Base-by-base conservation (phyloP, 2,888 invertebrate species). In the Oasisia sp. region DNA sequence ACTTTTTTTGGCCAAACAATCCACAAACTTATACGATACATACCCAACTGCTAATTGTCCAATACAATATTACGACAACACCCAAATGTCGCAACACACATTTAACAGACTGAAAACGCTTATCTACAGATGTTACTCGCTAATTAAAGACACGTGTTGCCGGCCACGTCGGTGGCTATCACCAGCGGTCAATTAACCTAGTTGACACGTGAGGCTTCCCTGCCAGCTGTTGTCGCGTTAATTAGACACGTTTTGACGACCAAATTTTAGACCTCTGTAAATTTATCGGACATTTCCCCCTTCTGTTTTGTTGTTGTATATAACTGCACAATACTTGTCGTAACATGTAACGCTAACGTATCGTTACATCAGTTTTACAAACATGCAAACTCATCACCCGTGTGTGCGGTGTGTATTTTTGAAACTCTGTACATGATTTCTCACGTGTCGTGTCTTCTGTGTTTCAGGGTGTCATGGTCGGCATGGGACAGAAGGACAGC, bases 401-500 rank as follows among this genome's bases (percentile, higher is more conserved):
- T 74, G n/a, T 27, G 74, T 74, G 74, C 27, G n/a, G 27, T 74
- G 74, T 74, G 7, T n/a, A n/a, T 74, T 74, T 74, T 19, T 0
- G 19, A 74, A 74, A 74, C 74, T 74, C 27, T 19, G 74, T 74
- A 74, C 74, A n/a, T 74, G 74, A 74, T 74, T 74, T 74, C 74
- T 74, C 7, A 74, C 7, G 74, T 74, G 74, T 7, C 27, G 27
- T 74, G 74, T 74, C 19, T 14, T 74, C 5, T 32, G 38, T 90
- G 50, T 91, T 19, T 11, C 97, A 97, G 95, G 97, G 97, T 95
- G 97, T 97, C 94, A 99, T 99, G 99, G 99, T 99, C 96, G 99
- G 99, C 96, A 99, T 99, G 99, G 99, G 99, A 95, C 99, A 99
- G 97, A 99, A 99, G 97, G 99, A 99, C 97, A 98, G 98, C 94